Evolutionary conservation across 2,888 invertebrate genomes (phyloP).

Genomic region (Ceraclea dissimilis): DNA sequence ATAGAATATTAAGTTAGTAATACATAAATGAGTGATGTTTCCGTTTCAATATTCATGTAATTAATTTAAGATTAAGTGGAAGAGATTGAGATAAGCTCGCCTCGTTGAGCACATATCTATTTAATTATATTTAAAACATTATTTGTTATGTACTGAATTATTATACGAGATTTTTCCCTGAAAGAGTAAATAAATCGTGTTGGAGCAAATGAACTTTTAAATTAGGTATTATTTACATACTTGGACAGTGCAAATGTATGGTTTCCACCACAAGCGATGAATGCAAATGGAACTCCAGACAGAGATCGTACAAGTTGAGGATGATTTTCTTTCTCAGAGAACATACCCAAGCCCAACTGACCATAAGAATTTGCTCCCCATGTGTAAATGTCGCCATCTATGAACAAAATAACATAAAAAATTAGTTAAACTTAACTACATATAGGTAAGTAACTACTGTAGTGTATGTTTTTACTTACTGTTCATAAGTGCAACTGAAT

Average conservation of each 20-base stretch:
- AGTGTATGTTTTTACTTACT: constrained; percentile 44
- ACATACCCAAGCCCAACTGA: constrained; percentile 70
- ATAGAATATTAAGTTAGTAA: background rate
- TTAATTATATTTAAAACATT: no score
- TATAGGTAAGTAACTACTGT: no score
- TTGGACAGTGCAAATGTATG: constrained; percentile 75
- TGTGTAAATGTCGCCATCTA: constrained; percentile 74
- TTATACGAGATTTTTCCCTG: no score
- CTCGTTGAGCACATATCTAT: no score
- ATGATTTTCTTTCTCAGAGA: constrained; percentile 48
- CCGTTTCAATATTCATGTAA: no score
- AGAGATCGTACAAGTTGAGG: constrained; percentile 62
- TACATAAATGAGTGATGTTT: no score
- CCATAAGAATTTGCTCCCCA: constrained; percentile 83
- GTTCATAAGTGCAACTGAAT: constrained; percentile 77
- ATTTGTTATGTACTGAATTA: no score
- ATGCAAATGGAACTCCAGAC: constrained; percentile 67
- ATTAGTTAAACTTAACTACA: background rate
- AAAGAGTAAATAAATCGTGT: no score
- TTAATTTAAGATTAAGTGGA: no score
- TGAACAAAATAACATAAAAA: constrained; percentile 21
- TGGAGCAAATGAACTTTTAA: no score
- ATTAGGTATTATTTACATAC: constrained; percentile 39
- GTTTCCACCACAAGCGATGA: constrained; percentile 73
- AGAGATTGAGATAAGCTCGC: no score